A percentile compares a stretch with the other conserved stretches of the same genome.
Evolutionary conservation across 2,797 vertebrate species (phyloP).

Genomic region (Malacoctenus gilli): DNA sequence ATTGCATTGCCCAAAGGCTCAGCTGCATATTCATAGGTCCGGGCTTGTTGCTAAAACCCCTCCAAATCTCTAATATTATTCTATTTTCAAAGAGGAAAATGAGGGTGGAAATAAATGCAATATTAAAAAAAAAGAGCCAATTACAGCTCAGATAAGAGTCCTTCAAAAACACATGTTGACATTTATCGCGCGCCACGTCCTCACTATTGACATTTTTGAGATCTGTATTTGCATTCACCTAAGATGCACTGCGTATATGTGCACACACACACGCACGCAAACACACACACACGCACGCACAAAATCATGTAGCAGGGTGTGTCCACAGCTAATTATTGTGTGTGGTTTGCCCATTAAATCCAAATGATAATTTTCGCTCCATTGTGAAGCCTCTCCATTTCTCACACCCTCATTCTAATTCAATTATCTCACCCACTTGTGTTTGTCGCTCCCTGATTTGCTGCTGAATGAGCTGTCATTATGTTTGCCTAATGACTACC

Average conservation of each 20-base stretch:
- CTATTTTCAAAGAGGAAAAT: constrained; percentile 56
- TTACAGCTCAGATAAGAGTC: constrained; percentile 66
- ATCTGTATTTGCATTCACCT: constrained; percentile 70
- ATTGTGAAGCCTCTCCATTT: constrained; percentile 56
- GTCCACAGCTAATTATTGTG: constrained; percentile 62
- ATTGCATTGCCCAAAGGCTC: constrained; percentile 57
- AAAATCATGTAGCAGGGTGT: constrained; percentile 53
- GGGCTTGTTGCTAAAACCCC: constrained; percentile 47
- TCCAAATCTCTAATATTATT: constrained; percentile 62
- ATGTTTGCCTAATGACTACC: constrained; percentile 76
- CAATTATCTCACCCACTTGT: constrained; percentile 75
- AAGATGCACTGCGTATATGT: constrained; percentile 15
- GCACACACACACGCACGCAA: background rate
- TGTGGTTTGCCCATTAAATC: constrained; percentile 69
- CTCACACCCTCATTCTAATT: constrained; percentile 71
- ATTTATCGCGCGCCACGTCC: constrained; percentile 69
- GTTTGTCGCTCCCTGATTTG: constrained; percentile 65
- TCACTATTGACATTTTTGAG: constrained; percentile 74
- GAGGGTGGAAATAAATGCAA: constrained; percentile 57
- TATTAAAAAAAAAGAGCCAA: constrained; percentile 67
- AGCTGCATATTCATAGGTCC: constrained; percentile 68
- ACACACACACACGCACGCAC: background rate
- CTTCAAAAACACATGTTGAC: constrained; percentile 80
- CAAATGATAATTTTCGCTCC: constrained; percentile 71
- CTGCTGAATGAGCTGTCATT: constrained; percentile 73